Evolutionary conservation across 2,797 vertebrate genomes (phyloP), one percentile per base, ranked within the genome.

Genomic region (Notoglanidium macrostoma): DNA sequence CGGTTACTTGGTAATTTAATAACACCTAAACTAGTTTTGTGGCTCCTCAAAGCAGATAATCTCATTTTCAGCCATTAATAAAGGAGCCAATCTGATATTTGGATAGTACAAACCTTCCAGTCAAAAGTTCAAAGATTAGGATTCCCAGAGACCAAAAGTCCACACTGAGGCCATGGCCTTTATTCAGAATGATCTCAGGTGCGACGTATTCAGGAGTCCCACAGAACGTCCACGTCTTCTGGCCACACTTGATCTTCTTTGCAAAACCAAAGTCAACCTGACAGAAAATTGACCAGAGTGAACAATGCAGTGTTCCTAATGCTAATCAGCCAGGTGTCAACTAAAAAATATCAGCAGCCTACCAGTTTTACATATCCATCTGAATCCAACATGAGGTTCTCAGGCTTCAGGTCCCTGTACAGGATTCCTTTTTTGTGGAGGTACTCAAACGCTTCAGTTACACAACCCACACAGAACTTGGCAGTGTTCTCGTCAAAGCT

Each of bases 221-320:
- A 72, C 98, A 99, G 93, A 99, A 99, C 0, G 97, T 99, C 98
- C 98, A 99, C 0, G 98, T 98, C 94, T 97, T 98, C 92, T 98
- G 97, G 32, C 98, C 98, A 82, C 96, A 95, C 74, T 94, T 94
- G n/a, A 99, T 96, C 93, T 97, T 98, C 94, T 99, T 99, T 12
- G 98, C 97, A 93, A 99, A 99, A 87, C 98, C 98, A 94, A 98
- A 98, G 93, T 99, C 98, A 82, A 98, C 98, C 98, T 99, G 88
- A 40, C 26, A 57, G 78, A 11, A 83, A 61, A 49, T 35, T 57
- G 77, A 46, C 19, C 14, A 87, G n/a, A 63, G n/a, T 76, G 7
- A 84, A 87, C 21, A 10, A 44, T 29, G 6, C 26, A 81, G 55
- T 51, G n/a, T 23, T 51, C 35, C 32, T 44, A 40, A n/a, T 40